Percentiles rank a stretch among this genome's conserved stretches.
These are phyloP conservation scores for Rynchops niger DNA, from an alignment of 2,113 vertebrate species.

Conservation along the genomic window DNA sequence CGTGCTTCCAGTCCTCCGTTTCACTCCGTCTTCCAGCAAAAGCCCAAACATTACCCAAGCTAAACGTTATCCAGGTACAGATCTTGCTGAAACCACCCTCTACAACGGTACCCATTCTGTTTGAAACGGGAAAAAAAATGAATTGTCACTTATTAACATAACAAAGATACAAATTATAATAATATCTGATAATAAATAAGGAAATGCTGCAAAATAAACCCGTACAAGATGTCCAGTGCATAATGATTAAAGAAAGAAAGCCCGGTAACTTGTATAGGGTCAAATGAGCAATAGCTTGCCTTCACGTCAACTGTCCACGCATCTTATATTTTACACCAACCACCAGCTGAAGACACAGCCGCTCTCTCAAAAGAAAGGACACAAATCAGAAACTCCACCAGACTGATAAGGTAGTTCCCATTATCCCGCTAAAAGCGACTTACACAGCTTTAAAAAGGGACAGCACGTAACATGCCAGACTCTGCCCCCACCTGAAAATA, in stretches of 20 bases:
- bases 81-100: neutral
- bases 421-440: neutral
- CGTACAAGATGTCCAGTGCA: neutral
- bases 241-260: neutral
- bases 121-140: neutral
- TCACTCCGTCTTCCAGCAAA: neutral
- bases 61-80: neutral
- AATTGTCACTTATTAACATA: neutral
- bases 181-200: neutral
- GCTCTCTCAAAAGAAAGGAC: neutral
- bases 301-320: neutral
- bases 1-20: neutral
- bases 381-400: neutral
- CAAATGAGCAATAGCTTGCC: neutral
- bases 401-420: neutral
- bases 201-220: neutral
- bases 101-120: neutral
- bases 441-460: neutral
- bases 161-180: neutral
- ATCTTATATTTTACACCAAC: neutral
- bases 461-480: neutral
- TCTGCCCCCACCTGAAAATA: neutral
- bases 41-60: neutral
- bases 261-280: accelerated
- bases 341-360: neutral